Percentiles rank a stretch among this genome's conserved stretches.
These are phyloP conservation scores for Spisula solida DNA, from an alignment of 2,888 invertebrate genomes.

Conservation along the genomic window DNA sequence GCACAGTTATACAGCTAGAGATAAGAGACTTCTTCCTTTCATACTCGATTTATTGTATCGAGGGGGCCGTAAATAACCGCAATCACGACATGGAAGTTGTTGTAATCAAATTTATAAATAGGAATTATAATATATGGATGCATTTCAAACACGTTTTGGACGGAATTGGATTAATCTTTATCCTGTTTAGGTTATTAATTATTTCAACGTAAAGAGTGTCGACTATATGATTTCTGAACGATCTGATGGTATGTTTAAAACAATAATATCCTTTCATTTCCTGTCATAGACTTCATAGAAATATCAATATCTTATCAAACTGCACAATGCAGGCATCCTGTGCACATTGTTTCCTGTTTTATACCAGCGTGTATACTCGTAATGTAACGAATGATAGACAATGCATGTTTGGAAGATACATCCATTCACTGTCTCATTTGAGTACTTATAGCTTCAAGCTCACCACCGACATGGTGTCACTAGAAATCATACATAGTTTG, in stretches of 20 bases:
- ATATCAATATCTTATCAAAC: too few species aligned
- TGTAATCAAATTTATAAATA: slow-evolving; percentile 3
- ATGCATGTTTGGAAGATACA: too few species aligned
- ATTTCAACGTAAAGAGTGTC: background rate
- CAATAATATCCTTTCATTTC: too few species aligned
- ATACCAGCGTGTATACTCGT: too few species aligned
- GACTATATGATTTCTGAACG: background rate
- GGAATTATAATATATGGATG: background rate
- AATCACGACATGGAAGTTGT: background rate
- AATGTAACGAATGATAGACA: too few species aligned
- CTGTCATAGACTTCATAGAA: too few species aligned
- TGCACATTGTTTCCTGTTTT: too few species aligned
- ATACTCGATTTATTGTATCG: background rate
- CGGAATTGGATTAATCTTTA: background rate
- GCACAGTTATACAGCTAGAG: background rate
- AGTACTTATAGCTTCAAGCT: too few species aligned
- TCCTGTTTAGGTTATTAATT: background rate
- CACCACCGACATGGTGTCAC: too few species aligned
- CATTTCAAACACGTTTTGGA: background rate
- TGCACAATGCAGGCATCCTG: too few species aligned
- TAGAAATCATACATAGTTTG: too few species aligned
- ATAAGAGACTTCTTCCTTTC: background rate
- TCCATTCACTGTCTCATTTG: too few species aligned
- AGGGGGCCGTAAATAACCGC: background rate
- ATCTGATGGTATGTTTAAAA: background rate